A percentile compares a stretch with the other conserved stretches of the same genome.
These are phyloP conservation scores for Alethe castanea DNA, from an alignment of 2,113 vertebrate genomes.

Conservation along the genomic window DNA sequence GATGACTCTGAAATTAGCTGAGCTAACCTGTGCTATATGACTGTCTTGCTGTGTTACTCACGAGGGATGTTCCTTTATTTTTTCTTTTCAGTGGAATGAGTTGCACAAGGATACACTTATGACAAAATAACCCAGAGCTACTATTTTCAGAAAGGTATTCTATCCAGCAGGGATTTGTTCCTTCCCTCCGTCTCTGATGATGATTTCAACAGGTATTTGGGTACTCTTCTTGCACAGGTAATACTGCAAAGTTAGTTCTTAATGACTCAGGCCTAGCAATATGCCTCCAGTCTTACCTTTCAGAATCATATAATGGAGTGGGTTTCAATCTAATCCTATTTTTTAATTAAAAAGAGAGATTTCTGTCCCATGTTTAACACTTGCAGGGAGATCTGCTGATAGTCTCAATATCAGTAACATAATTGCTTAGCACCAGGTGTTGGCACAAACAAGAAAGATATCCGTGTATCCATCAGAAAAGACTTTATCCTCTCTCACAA, in stretches of 20 bases:
- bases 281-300: neutral
- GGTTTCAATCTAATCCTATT: neutral
- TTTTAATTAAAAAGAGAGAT: neutral
- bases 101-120: neutral
- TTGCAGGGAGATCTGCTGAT: neutral
- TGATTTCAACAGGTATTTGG: neutral
- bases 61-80: neutral
- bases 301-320: neutral
- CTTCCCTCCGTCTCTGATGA: neutral
- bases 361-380: neutral
- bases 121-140: neutral
- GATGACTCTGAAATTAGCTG: neutral
- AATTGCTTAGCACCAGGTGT: neutral
- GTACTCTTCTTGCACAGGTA: neutral
- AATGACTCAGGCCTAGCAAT: neutral
- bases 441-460: neutral
- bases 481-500: neutral
- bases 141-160: neutral
- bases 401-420: neutral
- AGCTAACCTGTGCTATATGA: neutral
- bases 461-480: neutral
- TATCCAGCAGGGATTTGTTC: neutral
- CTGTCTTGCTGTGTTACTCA: neutral
- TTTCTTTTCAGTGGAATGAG: neutral
- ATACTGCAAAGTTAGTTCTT: neutral